Percentiles rank a stretch among this genome's conserved stretches.
Conservation (phyloP, 2,888 invertebrate species). For the Kryphioiulus occultus region DNA sequence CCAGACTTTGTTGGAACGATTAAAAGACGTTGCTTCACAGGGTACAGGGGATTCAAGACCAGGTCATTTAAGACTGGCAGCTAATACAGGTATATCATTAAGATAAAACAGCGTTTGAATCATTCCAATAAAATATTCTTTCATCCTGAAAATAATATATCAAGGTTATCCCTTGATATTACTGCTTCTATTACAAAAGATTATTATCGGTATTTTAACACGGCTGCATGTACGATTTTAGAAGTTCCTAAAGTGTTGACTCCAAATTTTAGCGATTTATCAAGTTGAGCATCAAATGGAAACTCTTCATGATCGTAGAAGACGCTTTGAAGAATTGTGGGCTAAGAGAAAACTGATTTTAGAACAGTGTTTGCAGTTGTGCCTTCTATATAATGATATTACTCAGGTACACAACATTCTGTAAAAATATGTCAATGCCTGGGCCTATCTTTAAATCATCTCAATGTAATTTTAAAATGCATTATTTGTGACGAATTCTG, state of each 20-base stretch:
- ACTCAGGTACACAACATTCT: conserved; percentile 60
- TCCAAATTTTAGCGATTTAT: conserved; percentile 67
- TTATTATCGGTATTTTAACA: neutral
- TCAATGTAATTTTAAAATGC: neutral
- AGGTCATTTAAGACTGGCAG: conserved; percentile 68
- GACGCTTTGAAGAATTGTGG: conserved; percentile 73
- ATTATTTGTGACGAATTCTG: neutral
- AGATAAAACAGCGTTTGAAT: no score
- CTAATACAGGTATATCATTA: conserved; percentile 61
- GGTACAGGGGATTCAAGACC: conserved; percentile 79
- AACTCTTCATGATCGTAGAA: conserved; percentile 76
- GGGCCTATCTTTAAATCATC: neutral
- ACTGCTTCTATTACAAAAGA: no score
- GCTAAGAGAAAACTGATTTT: conserved; percentile 75
- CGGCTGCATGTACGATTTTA: neutral
- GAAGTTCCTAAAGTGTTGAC: neutral
- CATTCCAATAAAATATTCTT: no score
- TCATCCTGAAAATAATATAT: no score
- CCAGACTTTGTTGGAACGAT: conserved; percentile 74
- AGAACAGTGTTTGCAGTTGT: conserved; percentile 79
- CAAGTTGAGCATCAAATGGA: conserved; percentile 80
- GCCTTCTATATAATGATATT: conserved; percentile 76
- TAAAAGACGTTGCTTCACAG: conserved; percentile 76
- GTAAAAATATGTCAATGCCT: neutral
- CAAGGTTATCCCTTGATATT: no score